Evolutionary conservation across 2,113 vertebrate species (phyloP), one percentile per base, ranked within the genome.

Genomic region (Xyrauchen texanus): DNA sequence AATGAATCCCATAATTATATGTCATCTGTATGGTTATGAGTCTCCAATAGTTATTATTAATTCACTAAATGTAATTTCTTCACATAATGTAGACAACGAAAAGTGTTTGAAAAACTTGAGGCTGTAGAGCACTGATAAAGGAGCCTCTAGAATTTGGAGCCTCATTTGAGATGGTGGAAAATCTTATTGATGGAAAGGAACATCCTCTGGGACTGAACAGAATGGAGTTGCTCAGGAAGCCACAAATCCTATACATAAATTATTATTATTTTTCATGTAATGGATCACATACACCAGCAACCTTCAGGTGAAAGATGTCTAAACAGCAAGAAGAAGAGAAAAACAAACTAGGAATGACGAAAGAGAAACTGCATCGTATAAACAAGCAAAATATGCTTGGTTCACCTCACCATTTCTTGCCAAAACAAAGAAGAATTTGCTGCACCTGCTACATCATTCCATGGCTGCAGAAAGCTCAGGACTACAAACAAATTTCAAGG

Each of bases 221-320:
- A 34, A 34, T 34, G 21, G 21, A 34, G 21, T 34, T 34, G 21
- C 21, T 34, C 21, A 34, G 21, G 21, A 34, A 34, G 21, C 1
- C 21, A 34, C 21, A 34, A 34, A 34, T 34, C 21, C 21, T 34
- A 34, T 34, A 34, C 3, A 34, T 1, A 34, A 34, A 34, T 34
- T 34, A 34, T 34, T 34, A 34, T 34, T 82, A 82, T 89, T 87
- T 62, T 13, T 42, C 60, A 64, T 76, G 83, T 78, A 77, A 81
- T 76, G 82, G 57, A 44, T 88, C 85, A 80, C 55, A 73, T 76
- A 76, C 71, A 73, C 68, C 80, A 77, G 47, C 62, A 82, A 74
- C 51, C 63, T 52, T n/a, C 13, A 74, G 60, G 62, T 52, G 5
- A 11, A 77, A 68, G n/a, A 68, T n/a, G 46, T 8, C 58, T 58